Evolutionary conservation across 2,888 invertebrate species (phyloP), one percentile per base, ranked within the genome.

Genomic region (Plagodis pulveraria): DNA sequence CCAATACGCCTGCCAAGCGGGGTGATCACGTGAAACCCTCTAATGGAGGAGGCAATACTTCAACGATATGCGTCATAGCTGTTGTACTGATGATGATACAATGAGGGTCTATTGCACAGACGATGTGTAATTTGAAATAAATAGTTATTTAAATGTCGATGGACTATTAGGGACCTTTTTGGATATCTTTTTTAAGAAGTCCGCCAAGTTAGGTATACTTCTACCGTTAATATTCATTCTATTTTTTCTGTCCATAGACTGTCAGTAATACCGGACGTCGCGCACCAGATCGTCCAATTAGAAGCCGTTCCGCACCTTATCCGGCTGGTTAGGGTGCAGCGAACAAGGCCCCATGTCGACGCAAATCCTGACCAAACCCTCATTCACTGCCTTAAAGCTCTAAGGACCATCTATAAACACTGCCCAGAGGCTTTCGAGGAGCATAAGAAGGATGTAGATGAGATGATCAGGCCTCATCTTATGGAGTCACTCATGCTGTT

Each of bases 401-500:
- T 93, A 5, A 76, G 93, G 45, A 87, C 84, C 36, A 75, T 94
- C 68, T 72, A 94, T 89, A 81, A 93, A 76, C 81, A 94, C 77
- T 66, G 86, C 71, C 78, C 93, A 52, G 73, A 84, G 59, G 80
- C 94, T 59, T 79, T 93, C 58, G 80, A 69, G 52, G 89, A 85
- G 63, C 78, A 75, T 77, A 85, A 72, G 67, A 89, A 94, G 67
- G 96, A 96, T 72, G 94, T 96, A 5, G 94, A 95, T 57, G 96
- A 97, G 71, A 93, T 97, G 81, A 94, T 97, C 56, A 94, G 95
- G 77, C 96, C 96, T 0, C 94, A 95, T 74, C 87, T 97, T 9
- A 94, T 96, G 87, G 97, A 97, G 78, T 96, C 96, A 0, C 95
- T 97, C 69, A 94, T 96, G 82, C 91, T 96, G 41, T 97, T 96